Conservation (phyloP, 2,888 invertebrate genomes). For the Chydorus sphaericus region DNA sequence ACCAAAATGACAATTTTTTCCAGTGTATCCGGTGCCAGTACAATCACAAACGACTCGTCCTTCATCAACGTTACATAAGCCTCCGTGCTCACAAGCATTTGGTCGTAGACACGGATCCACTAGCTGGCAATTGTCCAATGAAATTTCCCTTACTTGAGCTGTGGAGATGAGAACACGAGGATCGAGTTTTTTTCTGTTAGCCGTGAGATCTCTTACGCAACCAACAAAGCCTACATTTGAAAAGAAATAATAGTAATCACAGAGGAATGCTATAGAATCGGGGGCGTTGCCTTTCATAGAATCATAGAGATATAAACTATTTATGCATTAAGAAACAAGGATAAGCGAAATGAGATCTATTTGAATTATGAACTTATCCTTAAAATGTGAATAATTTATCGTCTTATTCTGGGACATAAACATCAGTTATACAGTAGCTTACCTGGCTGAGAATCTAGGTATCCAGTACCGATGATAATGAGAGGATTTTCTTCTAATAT, state of each 20-base stretch:
- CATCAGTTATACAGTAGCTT: neutral
- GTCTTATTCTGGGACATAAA: neutral
- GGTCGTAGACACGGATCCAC: constrained; percentile 78
- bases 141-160: constrained; percentile 72
- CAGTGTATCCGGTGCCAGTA: constrained; percentile 75
- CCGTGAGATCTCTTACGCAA: constrained; percentile 75
- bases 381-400: too few species aligned
- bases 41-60: constrained; percentile 80
- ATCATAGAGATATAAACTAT: too few species aligned
- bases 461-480: neutral
- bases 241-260: too few species aligned
- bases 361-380: too few species aligned
- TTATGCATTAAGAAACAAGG: too few species aligned
- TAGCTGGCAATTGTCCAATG: constrained; percentile 75
- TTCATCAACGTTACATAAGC: constrained; percentile 76
- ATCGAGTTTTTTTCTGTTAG: constrained; percentile 66
- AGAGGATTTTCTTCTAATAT: neutral
- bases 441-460: neutral
- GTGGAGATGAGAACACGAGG: constrained; percentile 69
- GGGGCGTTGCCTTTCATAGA: too few species aligned
- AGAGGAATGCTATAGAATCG: too few species aligned
- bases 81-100: constrained; percentile 83
- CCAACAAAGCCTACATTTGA: constrained; percentile 79
- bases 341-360: too few species aligned
- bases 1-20: constrained; percentile 84